Conservation (phyloP, 2,113 vertebrate species). For the Tetrax tetrax region DNA sequence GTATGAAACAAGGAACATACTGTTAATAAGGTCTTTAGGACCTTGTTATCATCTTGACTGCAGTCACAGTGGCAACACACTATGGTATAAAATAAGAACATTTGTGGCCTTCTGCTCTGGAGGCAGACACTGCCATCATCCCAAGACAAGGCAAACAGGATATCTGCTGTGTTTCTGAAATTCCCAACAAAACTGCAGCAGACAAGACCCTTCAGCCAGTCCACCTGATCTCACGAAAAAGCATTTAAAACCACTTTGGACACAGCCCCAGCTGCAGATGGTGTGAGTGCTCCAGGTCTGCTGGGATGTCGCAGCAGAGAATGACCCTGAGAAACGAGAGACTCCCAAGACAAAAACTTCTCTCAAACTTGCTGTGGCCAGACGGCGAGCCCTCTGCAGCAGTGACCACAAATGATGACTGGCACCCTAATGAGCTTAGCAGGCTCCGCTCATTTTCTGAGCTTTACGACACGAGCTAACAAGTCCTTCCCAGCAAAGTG, state of each 20-base stretch:
- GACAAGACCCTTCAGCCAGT: background rate
- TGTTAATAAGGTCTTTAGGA: background rate
- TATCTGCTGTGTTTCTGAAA: background rate
- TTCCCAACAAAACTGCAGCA: background rate
- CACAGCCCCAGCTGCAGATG: background rate
- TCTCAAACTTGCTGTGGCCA: background rate
- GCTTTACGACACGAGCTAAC: background rate
- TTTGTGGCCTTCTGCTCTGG: background rate
- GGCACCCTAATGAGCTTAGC: constrained; percentile 8
- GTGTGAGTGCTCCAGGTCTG: background rate
- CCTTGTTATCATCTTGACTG: background rate
- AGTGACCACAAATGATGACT: background rate
- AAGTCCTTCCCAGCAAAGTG: background rate
- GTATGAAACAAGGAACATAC: background rate
- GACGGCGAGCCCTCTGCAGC: background rate
- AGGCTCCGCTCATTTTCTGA: constrained; percentile 6
- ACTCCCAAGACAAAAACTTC: background rate
- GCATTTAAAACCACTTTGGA: background rate
- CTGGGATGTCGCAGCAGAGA: background rate
- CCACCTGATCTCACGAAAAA: background rate
- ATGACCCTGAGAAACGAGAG: rapidly evolving
- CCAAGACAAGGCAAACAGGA: background rate
- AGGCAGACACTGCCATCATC: background rate
- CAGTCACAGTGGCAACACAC: background rate
- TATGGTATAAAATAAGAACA: background rate